These are phyloP conservation scores for Oegoconia quadripuncta DNA, from an alignment of 2,888 invertebrate species.

Conservation along the genomic window DNA sequence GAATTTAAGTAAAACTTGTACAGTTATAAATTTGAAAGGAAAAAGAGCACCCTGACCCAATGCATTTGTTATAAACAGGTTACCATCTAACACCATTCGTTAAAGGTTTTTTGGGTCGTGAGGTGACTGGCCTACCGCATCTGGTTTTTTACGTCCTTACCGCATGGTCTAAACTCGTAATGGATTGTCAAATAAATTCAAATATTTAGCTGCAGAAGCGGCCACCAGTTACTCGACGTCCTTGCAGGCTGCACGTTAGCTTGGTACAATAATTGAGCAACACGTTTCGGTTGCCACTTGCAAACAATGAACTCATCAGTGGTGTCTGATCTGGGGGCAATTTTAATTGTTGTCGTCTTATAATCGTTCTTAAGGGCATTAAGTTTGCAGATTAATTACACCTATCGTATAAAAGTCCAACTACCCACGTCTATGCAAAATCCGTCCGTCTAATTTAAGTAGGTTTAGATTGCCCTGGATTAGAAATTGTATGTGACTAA, in stretches of 20 bases:
- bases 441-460: too few relatives aligned
- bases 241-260: slow-evolving; percentile 48
- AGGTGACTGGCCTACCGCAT: neutral
- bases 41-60: too few relatives aligned
- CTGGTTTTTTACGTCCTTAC: neutral
- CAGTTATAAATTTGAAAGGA: too few relatives aligned
- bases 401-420: neutral
- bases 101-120: too few relatives aligned
- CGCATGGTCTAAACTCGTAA: slow-evolving; percentile 1
- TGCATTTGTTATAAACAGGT: too few relatives aligned
- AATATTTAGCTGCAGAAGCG: slow-evolving; percentile 28
- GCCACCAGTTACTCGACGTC: slow-evolving; percentile 41
- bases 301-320: slow-evolving; percentile 72
- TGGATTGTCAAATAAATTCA: slow-evolving; percentile 23
- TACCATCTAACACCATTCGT: too few relatives aligned
- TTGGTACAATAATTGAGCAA: slow-evolving; percentile 51
- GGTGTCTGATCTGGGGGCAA: slow-evolving; percentile 46
- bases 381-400: slow-evolving; percentile 13
- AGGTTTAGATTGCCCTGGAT: too few relatives aligned
- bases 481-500: neutral
- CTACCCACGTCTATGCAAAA: too few relatives aligned
- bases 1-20: too few relatives aligned
- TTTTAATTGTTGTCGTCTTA: slow-evolving; percentile 53
- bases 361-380: too few relatives aligned
- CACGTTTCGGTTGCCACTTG: slow-evolving; percentile 56